Percentiles rank a stretch among this genome's conserved stretches.
phyloP scores from a whole-genome alignment of 2,797 vertebrate species.

The Pampus argenteus region DNA sequence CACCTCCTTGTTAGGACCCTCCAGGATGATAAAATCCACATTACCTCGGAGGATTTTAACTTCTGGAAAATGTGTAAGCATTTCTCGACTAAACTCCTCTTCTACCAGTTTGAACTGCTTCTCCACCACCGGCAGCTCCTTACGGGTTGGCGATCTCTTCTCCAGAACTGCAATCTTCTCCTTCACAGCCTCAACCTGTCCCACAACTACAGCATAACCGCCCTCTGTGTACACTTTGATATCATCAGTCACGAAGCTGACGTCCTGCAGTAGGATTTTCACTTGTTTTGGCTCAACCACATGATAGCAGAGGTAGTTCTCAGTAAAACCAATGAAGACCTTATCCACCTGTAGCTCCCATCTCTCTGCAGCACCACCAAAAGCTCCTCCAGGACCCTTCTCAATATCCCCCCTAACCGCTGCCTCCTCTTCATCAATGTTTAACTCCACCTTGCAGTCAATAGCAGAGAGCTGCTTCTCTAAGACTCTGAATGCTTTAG shows the following conservation, averaged over 20 bases:
- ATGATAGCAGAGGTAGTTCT: constrained; percentile 55
- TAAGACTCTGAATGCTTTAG: constrained; percentile 36
- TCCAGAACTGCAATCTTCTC: constrained; percentile 43
- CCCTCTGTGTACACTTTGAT: constrained; percentile 58
- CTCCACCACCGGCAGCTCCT: constrained; percentile 40
- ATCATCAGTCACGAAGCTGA: constrained; percentile 25
- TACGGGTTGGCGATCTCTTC: constrained; percentile 17
- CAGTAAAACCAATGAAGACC: constrained; percentile 17
- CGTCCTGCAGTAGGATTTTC: constrained; percentile 43
- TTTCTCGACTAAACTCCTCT: constrained; percentile 58
- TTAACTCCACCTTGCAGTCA: constrained; percentile 20
- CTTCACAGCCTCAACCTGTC: constrained; percentile 47
- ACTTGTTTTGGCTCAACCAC: constrained; percentile 45
- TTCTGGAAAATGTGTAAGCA: constrained; percentile 7
- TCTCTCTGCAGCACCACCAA: constrained; percentile 6
- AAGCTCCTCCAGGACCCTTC: constrained; percentile 31
- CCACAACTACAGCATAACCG: constrained; percentile 68
- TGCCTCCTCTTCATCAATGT: constrained; percentile 47
- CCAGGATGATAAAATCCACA: constrained; percentile 37
- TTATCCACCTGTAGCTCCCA: constrained; percentile 65
- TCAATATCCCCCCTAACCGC: constrained; percentile 53
- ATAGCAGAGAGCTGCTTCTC: constrained; percentile 53
- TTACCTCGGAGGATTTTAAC: constrained; percentile 34
- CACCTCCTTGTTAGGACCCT: constrained; percentile 59
- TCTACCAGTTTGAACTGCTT: constrained; percentile 58